Evolutionary conservation across 2,113 vertebrate genomes (phyloP), one percentile per base, ranked within the genome.

Genomic region (Morone chrysops): DNA sequence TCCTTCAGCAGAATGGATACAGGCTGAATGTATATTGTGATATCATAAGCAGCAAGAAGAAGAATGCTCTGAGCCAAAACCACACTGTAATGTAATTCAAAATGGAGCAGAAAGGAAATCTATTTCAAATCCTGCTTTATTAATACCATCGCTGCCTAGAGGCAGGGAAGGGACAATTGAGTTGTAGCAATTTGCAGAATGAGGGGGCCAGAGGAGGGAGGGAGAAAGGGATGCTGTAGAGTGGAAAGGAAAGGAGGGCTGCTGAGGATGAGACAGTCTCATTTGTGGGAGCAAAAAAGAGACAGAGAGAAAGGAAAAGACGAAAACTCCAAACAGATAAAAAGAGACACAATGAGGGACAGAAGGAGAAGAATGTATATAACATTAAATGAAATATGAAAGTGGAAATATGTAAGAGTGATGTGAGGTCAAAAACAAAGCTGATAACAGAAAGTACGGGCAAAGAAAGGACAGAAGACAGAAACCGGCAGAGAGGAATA

Each of bases 111-210:
- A 89, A 85, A 88, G 81, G 56, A 89, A 80, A 78, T 90, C 74
- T 82, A 80, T 89, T 89, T 91, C 68, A 78, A 89, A 91, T 92
- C 69, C 79, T 74, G 61, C 82, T 88, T 87, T 83, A 91, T 92
- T 93, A 93, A 92, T 86, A 89, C 70, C 78, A 70, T 50, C 5
- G 45, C 65, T 66, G 87, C 92, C 86, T 79, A 56, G 80, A 75
- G 90, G 83, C 84, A 61, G 75, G 20, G 71, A 76, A 47, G 75
- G 40, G 71, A 67, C 83, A 86, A 92, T 67, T 53, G 82, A 74
- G 47, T 53, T 84, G 82, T 75, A 84, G 53, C 72, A 94, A 89
- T 90, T 76, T 25, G 6, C 80, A 88, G 84, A 80, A 80, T 17
- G 68, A 75, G 12, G 22, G 59, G 47, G 60, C 8, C 20, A 41